Evolutionary conservation across 2,797 vertebrate genomes (phyloP).

Genomic region (Gambelia wislizenii): DNA sequence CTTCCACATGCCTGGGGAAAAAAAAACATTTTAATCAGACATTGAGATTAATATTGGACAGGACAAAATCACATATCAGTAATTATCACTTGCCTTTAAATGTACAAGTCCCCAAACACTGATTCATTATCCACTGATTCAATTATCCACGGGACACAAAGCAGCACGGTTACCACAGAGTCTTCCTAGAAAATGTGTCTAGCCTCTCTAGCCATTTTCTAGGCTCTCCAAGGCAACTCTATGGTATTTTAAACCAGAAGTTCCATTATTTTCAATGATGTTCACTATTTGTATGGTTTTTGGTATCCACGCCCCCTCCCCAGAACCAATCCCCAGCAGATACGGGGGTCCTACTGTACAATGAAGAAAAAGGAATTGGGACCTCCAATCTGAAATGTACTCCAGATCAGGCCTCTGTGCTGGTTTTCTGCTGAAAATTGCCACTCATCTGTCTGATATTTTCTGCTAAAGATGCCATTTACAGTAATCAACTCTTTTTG

Average conservation of each 20-base stretch:
- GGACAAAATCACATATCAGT: background rate
- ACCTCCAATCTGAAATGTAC: background rate
- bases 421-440: background rate
- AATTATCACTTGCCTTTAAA: background rate
- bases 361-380: background rate
- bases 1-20: conserved; percentile 61
- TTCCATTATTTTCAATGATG: too few species aligned
- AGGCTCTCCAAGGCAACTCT: too few species aligned
- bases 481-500: background rate
- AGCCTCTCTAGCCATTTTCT: too few species aligned
- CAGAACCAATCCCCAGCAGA: too few species aligned
- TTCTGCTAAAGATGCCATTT: background rate
- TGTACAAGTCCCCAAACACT: background rate
- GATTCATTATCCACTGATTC: too few species aligned
- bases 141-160: too few species aligned
- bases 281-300: too few species aligned
- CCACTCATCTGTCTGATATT: background rate
- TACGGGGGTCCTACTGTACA: too few species aligned
- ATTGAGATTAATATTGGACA: background rate
- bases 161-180: too few species aligned
- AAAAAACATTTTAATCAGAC: conserved; percentile 29
- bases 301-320: too few species aligned
- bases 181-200: too few species aligned
- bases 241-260: too few species aligned
- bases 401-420: background rate